A percentile compares a stretch with the other conserved stretches of the same genome.
Conservation (phyloP, 1,140 invertebrate genomes). For the Drosophila equinoxialis region DNA sequence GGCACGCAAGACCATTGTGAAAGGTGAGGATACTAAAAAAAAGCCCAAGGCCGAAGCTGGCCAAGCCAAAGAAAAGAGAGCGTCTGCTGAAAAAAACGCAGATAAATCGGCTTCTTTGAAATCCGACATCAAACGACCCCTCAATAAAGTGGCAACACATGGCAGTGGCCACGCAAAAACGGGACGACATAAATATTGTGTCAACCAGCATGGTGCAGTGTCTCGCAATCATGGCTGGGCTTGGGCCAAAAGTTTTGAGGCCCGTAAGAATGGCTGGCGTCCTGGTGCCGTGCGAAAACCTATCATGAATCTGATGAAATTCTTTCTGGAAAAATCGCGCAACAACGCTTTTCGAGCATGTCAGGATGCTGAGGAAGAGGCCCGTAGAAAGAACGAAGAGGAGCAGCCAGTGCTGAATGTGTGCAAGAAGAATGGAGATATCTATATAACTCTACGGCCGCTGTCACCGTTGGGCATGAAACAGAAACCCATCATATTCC, state of each 20-base stretch:
- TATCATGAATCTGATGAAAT: constrained; percentile 71
- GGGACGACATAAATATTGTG: constrained; percentile 56
- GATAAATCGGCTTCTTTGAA: neutral
- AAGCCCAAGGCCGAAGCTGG: neutral
- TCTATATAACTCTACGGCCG: constrained; percentile 63
- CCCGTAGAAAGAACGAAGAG: neutral
- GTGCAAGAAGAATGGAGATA: constrained; percentile 68
- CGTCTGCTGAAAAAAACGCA: neutral
- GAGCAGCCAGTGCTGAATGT: constrained; percentile 60
- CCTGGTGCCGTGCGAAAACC: constrained; percentile 71
- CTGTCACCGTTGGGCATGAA: constrained; percentile 16
- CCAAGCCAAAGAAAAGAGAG: neutral
- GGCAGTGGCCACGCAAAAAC: constrained; percentile 13
- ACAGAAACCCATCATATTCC: constrained; percentile 66
- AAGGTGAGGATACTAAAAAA: neutral
- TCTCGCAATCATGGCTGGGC: constrained; percentile 72
- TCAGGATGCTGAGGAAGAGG: constrained; percentile 4
- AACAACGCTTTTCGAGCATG: constrained; percentile 31
- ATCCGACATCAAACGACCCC: too few species aligned
- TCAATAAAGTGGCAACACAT: neutral
- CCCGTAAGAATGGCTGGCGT: constrained; percentile 59
- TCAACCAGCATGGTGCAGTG: constrained; percentile 44
- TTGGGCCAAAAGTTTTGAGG: constrained; percentile 51
- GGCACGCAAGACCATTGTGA: neutral
- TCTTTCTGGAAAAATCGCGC: constrained; percentile 59